A percentile compares a stretch with the other conserved stretches of the same genome.
These are phyloP conservation scores for Patella pellucida DNA, from an alignment of 2,888 invertebrate genomes.

Conservation along the genomic window DNA sequence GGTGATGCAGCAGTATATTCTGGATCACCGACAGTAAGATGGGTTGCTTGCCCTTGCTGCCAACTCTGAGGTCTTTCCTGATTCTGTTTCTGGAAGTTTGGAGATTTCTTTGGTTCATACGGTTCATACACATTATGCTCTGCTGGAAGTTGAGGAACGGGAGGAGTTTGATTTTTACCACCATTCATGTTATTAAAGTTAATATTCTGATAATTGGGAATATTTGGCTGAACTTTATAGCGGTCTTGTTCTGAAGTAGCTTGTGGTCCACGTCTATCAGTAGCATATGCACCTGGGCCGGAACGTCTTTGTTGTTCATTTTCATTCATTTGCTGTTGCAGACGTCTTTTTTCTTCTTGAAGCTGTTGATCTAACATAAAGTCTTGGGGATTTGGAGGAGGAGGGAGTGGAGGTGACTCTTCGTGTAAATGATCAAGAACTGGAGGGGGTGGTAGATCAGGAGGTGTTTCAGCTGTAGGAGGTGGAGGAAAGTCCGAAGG, in stretches of 20 bases:
- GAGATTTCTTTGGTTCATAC: constrained; percentile 33
- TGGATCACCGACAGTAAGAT: constrained; percentile 26
- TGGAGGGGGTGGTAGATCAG: constrained; percentile 70
- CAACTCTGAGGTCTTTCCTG: constrained; percentile 36
- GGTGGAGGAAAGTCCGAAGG: constrained; percentile 68
- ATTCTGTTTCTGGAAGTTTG: constrained; percentile 7
- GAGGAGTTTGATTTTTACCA: constrained; percentile 26
- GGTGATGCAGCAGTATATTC: constrained; percentile 73
- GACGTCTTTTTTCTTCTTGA: constrained; percentile 49
- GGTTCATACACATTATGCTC: constrained; percentile 51
- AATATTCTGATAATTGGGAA: constrained; percentile 45
- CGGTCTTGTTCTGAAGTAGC: background rate
- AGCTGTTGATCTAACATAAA: constrained; percentile 76
- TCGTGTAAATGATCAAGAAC: constrained; percentile 63
- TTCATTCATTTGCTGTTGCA: constrained; percentile 41
- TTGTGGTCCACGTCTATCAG: constrained; percentile 10
- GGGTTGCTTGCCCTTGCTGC: constrained; percentile 38
- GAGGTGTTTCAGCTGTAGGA: constrained; percentile 78
- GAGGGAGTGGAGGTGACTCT: constrained; percentile 61
- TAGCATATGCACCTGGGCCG: constrained; percentile 9
- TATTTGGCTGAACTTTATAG: constrained; percentile 5
- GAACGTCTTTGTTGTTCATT: constrained; percentile 17
- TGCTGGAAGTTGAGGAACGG: constrained; percentile 32
- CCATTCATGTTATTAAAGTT: constrained; percentile 29
- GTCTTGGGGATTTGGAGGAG: constrained; percentile 72